Conservation (phyloP, 2,113 vertebrate species). For the Thalassoma bifasciatum region DNA sequence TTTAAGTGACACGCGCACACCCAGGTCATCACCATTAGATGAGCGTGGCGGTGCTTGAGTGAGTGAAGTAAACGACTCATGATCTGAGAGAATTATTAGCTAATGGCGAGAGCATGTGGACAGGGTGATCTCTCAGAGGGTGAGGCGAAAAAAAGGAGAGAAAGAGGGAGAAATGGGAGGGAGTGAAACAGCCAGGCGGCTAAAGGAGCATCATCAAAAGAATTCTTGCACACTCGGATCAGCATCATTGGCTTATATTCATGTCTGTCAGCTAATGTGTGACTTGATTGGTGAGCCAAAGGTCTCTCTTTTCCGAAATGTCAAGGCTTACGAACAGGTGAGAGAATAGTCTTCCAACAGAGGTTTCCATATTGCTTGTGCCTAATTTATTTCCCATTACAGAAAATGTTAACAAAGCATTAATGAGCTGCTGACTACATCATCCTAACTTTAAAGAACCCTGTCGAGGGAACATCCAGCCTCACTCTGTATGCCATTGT, state of each 20-base stretch:
- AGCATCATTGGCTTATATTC: slow-evolving; percentile 56
- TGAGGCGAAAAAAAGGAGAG: slow-evolving; percentile 10
- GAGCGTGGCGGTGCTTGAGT: slow-evolving; percentile 49
- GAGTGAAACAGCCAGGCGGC: slow-evolving; percentile 3
- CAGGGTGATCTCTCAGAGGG: slow-evolving; percentile 59
- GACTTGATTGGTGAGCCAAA: slow-evolving; percentile 61
- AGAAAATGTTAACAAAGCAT: slow-evolving; percentile 74
- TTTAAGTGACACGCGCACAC: not conserved
- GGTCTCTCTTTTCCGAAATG: slow-evolving; percentile 67
- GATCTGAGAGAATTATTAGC: slow-evolving; percentile 74
- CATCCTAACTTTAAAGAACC: slow-evolving; percentile 65
- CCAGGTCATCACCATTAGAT: slow-evolving; percentile 71
- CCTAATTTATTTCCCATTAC: slow-evolving; percentile 75
- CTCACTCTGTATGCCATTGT: slow-evolving; percentile 66
- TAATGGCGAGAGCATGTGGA: slow-evolving; percentile 70
- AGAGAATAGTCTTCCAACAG: slow-evolving; percentile 49
- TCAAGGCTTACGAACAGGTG: slow-evolving; percentile 65
- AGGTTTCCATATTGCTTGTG: slow-evolving; percentile 57
- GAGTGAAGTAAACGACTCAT: slow-evolving; percentile 68
- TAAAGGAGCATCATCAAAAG: slow-evolving; percentile 43
- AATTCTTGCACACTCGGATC: slow-evolving; percentile 51
- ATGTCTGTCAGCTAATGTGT: slow-evolving; percentile 58
- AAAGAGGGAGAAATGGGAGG: slow-evolving; percentile 1
- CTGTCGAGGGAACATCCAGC: slow-evolving; percentile 62
- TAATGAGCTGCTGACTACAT: slow-evolving; percentile 72